Conservation (phyloP, 1,140 invertebrate genomes). For the Chionoecetes opilio region DNA sequence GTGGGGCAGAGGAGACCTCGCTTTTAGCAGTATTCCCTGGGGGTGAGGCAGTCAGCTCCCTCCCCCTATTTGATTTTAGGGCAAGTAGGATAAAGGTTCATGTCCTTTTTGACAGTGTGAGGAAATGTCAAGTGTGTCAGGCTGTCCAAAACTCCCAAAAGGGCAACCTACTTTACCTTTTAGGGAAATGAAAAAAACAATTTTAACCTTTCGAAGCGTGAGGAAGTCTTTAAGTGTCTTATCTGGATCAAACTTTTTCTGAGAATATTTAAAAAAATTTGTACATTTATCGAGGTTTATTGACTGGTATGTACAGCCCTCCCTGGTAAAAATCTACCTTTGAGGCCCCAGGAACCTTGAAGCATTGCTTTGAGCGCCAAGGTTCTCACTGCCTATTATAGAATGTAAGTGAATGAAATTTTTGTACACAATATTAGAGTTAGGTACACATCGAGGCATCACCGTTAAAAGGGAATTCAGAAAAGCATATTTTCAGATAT, state of each 20-base stretch:
- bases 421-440: too few species aligned
- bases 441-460: too few species aligned
- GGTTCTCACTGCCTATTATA: slow-evolving; percentile 11
- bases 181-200: neutral
- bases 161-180: too few species aligned
- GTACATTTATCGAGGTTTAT: slow-evolving; percentile 66
- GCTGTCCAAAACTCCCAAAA: neutral
- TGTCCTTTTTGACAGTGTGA: neutral
- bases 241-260: slow-evolving; percentile 32
- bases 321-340: slow-evolving; percentile 76
- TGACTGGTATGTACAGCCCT: slow-evolving; percentile 62
- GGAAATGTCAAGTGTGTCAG: slow-evolving; percentile 54
- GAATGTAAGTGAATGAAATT: neutral
- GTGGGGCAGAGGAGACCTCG: slow-evolving; percentile 85
- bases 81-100: slow-evolving; percentile 55
- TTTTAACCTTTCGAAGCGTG: neutral
- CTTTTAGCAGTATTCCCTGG: slow-evolving; percentile 93
- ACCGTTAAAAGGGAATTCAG: too few species aligned
- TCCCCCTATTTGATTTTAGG: slow-evolving; percentile 85
- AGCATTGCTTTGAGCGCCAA: slow-evolving; percentile 77
- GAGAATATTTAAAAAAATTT: slow-evolving; percentile 49
- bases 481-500: too few species aligned
- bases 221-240: slow-evolving; percentile 68
- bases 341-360: slow-evolving; percentile 78
- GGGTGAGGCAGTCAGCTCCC: slow-evolving; percentile 89